Evolutionary conservation across 2,797 vertebrate genomes (phyloP).

Genomic region (Ctenopoma kingsleyae): DNA sequence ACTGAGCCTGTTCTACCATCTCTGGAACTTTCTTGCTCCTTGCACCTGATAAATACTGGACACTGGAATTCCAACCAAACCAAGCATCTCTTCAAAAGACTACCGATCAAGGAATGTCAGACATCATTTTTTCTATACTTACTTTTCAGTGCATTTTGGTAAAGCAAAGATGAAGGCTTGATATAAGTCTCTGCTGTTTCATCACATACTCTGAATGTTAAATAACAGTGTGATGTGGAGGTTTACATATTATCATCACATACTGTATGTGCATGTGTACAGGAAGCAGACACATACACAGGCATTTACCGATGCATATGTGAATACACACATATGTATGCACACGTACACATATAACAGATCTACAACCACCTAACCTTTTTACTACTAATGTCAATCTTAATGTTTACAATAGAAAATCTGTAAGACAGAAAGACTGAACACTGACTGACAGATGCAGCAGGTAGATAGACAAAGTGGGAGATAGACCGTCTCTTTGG

Average conservation of each 20-base stretch:
- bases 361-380: constrained; percentile 28
- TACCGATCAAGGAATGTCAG: constrained; percentile 65
- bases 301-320: constrained; percentile 8
- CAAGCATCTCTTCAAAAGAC: constrained; percentile 38
- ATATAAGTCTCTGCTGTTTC: constrained; percentile 17
- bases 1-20: constrained; percentile 11
- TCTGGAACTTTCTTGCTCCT: constrained; percentile 52
- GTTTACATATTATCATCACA: constrained; percentile 38
- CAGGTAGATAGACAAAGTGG: constrained; percentile 20
- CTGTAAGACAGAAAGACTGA: constrained; percentile 47
- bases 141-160: constrained; percentile 28
- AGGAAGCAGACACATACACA: constrained; percentile 34
- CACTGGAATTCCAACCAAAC: constrained; percentile 42
- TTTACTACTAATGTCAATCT: constrained; percentile 74
- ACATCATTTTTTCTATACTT: constrained; percentile 19
- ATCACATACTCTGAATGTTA: constrained; percentile 57
- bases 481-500: constrained; percentile 30
- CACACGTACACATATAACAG: constrained; percentile 31
- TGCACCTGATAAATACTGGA: constrained; percentile 56
- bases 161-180: constrained; percentile 1
- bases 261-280: constrained; percentile 51
- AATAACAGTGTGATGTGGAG: constrained; percentile 34
- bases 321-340: constrained; percentile 24
- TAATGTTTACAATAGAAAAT: constrained; percentile 77
- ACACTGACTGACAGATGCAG: constrained; percentile 24